Evolutionary conservation across 1,140 invertebrate genomes (phyloP).

Genomic region (Ceratina australensis): DNA sequence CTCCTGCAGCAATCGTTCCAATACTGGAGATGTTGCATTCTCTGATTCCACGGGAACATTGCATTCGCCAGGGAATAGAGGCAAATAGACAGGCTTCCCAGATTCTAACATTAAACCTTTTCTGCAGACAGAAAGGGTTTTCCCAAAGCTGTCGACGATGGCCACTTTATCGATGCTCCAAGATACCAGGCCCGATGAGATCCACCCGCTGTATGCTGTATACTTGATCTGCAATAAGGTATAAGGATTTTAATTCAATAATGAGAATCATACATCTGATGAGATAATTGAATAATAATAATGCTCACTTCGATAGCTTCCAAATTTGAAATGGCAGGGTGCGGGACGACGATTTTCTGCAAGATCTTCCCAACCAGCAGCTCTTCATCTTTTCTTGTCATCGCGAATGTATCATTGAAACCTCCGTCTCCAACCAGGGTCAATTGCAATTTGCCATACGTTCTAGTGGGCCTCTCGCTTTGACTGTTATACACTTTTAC

Average conservation of each 20-base stretch:
- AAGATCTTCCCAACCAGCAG: constrained; percentile 85
- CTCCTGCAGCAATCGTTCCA: constrained; percentile 53
- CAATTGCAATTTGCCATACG: constrained; percentile 90
- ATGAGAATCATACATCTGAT: background rate
- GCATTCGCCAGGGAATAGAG: constrained; percentile 88
- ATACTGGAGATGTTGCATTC: constrained; percentile 41
- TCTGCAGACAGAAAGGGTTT: constrained; percentile 89
- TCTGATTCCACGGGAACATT: constrained; percentile 78
- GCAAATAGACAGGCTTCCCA: constrained; percentile 85
- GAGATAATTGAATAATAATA: background rate
- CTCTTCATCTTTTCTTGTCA: constrained; percentile 91
- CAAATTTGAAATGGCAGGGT: constrained; percentile 87
- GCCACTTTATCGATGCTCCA: constrained; percentile 91
- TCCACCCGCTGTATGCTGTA: constrained; percentile 94
- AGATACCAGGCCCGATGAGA: constrained; percentile 88
- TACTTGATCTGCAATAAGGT: constrained; percentile 86
- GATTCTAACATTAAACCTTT: constrained; percentile 87
- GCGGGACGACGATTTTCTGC: constrained; percentile 91
- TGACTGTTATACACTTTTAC: constrained; percentile 89
- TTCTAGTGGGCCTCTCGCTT: constrained; percentile 83
- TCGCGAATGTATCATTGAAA: constrained; percentile 92
- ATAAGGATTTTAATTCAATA: background rate
- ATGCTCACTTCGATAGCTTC: constrained; percentile 74
- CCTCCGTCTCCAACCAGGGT: constrained; percentile 89
- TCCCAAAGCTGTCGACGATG: constrained; percentile 91